These are phyloP conservation scores for Seira ritae DNA, from an alignment of 2,888 invertebrate genomes.

Conservation along the genomic window DNA sequence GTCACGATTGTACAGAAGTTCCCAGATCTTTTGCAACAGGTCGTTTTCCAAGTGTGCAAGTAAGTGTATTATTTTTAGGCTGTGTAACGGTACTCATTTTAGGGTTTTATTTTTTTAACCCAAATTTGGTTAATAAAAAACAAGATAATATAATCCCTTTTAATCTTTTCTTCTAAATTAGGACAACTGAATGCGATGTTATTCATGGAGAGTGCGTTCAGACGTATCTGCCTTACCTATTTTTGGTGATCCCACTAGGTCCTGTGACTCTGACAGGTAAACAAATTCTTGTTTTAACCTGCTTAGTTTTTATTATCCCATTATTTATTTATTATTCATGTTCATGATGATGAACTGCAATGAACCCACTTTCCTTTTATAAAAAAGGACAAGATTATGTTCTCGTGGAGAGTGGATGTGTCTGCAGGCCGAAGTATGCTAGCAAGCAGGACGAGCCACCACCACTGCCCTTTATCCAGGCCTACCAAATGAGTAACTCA, in stretches of 20 bases:
- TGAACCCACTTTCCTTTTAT: conserved; percentile 22
- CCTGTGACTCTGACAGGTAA: conserved; percentile 88
- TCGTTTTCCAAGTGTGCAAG: conserved; percentile 95
- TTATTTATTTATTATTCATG: conserved; percentile 19
- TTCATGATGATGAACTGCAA: conserved; percentile 29
- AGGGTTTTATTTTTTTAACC: conserved; percentile 31
- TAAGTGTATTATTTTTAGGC: conserved; percentile 78
- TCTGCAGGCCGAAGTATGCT: conserved; percentile 83
- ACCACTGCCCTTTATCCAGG: conserved; percentile 71
- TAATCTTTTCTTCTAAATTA: too few species aligned
- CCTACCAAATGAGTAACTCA: conserved; percentile 57
- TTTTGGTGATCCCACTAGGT: conserved; percentile 92
- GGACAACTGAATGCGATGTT: conserved; percentile 91
- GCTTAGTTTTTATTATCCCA: background rate
- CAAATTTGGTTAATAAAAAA: conserved; percentile 26
- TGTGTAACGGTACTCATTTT: conserved; percentile 29
- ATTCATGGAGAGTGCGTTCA: conserved; percentile 93
- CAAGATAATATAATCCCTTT: conserved; percentile 72
- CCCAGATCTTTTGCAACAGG: conserved; percentile 93
- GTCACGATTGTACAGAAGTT: conserved; percentile 85
- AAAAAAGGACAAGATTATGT: conserved; percentile 88
- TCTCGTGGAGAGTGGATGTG: conserved; percentile 96
- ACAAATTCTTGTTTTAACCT: conserved; percentile 6
- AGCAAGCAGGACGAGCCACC: conserved; percentile 69
- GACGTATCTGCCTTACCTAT: conserved; percentile 93